A percentile compares a stretch with the other conserved stretches of the same genome.
These are phyloP conservation scores for Brachyopa scutellaris DNA, from an alignment of 2,888 invertebrate species.

Conservation along the genomic window DNA sequence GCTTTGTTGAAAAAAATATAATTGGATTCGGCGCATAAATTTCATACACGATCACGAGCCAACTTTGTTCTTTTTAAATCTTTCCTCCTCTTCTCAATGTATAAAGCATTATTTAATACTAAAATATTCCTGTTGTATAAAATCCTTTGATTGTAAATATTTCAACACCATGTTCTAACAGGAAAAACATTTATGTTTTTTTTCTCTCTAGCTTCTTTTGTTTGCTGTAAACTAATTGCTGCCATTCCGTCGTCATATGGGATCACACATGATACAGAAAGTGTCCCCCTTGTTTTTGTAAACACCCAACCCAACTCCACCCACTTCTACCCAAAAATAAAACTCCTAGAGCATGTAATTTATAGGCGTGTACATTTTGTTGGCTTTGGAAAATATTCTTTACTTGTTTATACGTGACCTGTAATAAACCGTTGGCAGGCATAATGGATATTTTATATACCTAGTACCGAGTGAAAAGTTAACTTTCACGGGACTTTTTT, in stretches of 20 bases:
- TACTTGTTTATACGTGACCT: constrained; percentile 70
- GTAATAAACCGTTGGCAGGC: constrained; percentile 60
- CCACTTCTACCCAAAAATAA: constrained; percentile 23
- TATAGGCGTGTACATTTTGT: constrained; percentile 64
- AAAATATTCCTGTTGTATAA: no score
- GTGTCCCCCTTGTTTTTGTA: constrained; percentile 31
- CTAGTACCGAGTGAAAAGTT: constrained; percentile 45
- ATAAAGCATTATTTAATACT: no score
- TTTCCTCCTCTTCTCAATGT: no score
- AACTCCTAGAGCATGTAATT: constrained; percentile 63
- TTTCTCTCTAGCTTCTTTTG: constrained; percentile 34
- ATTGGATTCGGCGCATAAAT: no score
- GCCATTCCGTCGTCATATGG: constrained; percentile 64
- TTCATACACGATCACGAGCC: no score
- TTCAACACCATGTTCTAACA: no score
- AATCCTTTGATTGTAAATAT: no score
- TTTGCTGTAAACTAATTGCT: constrained; percentile 70
- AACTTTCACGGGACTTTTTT: constrained; percentile 42
- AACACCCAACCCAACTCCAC: neutral
- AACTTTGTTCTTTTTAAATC: no score
- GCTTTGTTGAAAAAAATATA: no score
- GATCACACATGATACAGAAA: constrained; percentile 51
- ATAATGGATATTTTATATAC: constrained; percentile 64
- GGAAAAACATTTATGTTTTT: no score
- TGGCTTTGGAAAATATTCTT: constrained; percentile 57